Evolutionary conservation across 2,797 vertebrate species (phyloP), one percentile per base, ranked within the genome.

Genomic region (Coilia nasus): DNA sequence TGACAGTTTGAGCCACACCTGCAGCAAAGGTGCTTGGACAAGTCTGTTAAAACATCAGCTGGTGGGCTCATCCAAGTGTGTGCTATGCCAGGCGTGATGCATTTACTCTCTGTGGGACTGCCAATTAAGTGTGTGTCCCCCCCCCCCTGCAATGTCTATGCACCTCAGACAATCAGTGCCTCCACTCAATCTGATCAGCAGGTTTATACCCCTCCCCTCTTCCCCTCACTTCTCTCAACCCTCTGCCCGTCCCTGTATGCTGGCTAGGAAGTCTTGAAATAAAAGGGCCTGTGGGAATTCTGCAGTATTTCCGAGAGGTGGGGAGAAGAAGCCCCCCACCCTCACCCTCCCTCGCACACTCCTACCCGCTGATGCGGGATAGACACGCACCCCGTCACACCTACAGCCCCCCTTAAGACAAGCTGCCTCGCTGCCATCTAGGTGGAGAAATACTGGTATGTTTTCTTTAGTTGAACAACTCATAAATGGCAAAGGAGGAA

Each of bases 211-310:
- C 31, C 41, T 14, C 44, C 62, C 62, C 62, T 23, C 23, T 17
- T n/a, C 64, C 25, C 9, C 25, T 31, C 25, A 67, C 7, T 10
- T 4, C 67, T 41, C 6, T 54, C 50, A 9, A 3, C 67, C 28
- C 4, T 75, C 28, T 75, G 67, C 15, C 28, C 14, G 15, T 75
- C 28, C 17, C 19, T 60, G 31, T 46, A 59, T 10, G 5, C 21
- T 15, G 21, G 46, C 11, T 12, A 44, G 47, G 12, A 56, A 50
- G 81, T 44, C 46, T 81, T 44, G 82, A 75, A 82, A 35, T 82
- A 5, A 59, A 21, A 59, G 28, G 31, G 82, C 87, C 87, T 89
- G 89, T 91, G 88, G 86, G 89, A 92, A 91, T 90, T 91, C 90
- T 90, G 90, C 89, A 85, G 83, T 83, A 44, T 54, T 54, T 85